phyloP scores from a whole-genome alignment of 2,113 vertebrate species.

The Neomonachus schauinslandi region DNA sequence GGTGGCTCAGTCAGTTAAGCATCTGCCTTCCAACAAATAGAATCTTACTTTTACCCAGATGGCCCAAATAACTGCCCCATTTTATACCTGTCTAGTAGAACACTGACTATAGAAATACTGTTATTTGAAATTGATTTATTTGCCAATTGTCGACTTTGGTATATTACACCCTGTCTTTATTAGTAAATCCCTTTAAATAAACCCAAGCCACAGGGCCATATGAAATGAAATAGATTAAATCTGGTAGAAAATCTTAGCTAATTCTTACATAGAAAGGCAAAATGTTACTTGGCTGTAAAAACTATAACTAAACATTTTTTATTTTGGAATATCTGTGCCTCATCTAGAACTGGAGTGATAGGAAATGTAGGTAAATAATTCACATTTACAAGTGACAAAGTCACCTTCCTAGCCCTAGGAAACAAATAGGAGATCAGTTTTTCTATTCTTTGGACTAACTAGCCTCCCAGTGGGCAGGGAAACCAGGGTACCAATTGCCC shows the following conservation, averaged over 20 bases:
- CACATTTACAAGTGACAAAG: not conserved
- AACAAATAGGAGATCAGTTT: not conserved
- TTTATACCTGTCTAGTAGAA: not conserved
- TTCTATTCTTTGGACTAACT: not conserved
- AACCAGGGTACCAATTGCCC: not conserved
- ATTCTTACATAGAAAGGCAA: not conserved
- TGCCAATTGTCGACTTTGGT: not conserved
- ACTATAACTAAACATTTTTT: not conserved
- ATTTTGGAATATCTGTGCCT: not conserved
- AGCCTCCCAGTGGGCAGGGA: not conserved
- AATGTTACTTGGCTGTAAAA: not conserved
- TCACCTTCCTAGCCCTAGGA: not conserved
- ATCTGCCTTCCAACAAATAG: not conserved
- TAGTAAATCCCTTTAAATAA: not conserved
- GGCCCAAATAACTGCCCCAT: not conserved
- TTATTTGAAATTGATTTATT: not conserved
- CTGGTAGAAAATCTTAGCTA: not conserved
- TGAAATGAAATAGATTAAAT: not conserved
- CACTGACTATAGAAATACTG: not conserved
- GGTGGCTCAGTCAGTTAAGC: not conserved
- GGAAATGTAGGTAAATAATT: not conserved
- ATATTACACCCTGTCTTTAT: not conserved
- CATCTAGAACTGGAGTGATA: not conserved
- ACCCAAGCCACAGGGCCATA: not conserved
- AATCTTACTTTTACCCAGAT: constrained; percentile 20